These are phyloP conservation scores for Gymnocypris eckloni DNA, from an alignment of 2,797 vertebrate species.

Conservation along the genomic window DNA sequence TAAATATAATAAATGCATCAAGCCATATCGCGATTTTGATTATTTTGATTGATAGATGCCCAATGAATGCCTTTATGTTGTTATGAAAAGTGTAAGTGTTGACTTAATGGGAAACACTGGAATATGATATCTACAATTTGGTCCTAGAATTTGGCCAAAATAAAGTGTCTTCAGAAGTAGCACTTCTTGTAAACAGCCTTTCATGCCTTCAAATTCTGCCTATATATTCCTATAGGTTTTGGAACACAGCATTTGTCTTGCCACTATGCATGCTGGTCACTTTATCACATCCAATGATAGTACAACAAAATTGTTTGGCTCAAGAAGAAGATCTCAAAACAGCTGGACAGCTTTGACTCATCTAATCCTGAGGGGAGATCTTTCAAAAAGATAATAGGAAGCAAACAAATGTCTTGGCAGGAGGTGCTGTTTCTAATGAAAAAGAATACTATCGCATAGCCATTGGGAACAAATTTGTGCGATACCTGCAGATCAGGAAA, in stretches of 20 bases:
- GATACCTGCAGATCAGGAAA: constrained; percentile 16
- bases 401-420: constrained; percentile 8
- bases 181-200: neutral
- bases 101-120: neutral
- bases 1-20: neutral
- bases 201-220: neutral
- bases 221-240: neutral
- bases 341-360: constrained; percentile 11
- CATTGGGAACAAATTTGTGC: neutral
- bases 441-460: neutral
- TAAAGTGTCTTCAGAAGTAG: neutral
- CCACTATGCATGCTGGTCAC: neutral
- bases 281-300: constrained; percentile 14
- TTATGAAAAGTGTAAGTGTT: neutral
- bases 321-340: constrained; percentile 6
- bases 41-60: neutral
- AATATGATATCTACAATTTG: neutral
- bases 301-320: neutral
- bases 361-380: constrained; percentile 6
- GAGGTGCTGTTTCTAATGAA: constrained; percentile 14
- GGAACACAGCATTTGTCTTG: neutral
- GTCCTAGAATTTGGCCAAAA: neutral
- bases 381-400: constrained; percentile 21
- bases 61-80: neutral
- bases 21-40: neutral